A percentile compares a stretch with the other conserved stretches of the same genome.
Evolutionary conservation across 2,113 vertebrate genomes (phyloP).

Genomic region (Rhineura floridana): DNA sequence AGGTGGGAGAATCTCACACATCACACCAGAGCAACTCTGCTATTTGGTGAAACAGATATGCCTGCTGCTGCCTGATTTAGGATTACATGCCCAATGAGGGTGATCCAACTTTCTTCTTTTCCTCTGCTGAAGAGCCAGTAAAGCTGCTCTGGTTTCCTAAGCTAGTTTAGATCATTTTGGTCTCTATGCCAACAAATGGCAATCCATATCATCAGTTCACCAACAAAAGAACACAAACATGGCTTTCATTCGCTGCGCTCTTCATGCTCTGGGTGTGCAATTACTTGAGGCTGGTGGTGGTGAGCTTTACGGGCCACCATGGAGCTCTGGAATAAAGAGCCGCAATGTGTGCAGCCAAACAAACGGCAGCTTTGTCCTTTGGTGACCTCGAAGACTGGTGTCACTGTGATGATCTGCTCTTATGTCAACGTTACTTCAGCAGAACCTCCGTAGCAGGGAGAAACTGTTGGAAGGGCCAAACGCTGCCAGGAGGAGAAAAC

Average conservation of each 20-base stretch:
- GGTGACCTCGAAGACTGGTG: constrained; percentile 26
- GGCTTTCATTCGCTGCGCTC: constrained; percentile 2
- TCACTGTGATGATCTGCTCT: constrained; percentile 34
- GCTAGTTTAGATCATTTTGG: constrained; percentile 33
- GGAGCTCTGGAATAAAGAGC: constrained; percentile 19
- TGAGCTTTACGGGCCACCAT: constrained; percentile 5
- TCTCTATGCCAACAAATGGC: constrained; percentile 21
- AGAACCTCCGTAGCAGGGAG: constrained; percentile 4
- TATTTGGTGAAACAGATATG: too few species aligned
- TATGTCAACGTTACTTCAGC: constrained; percentile 36
- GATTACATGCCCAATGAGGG: neutral
- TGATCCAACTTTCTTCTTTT: constrained; percentile 12
- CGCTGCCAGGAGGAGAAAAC: neutral
- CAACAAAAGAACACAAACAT: constrained; percentile 27
- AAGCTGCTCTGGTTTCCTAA: constrained; percentile 1
- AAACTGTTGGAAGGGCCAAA: neutral
- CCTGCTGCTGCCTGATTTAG: neutral
- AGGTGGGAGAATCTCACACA: too few species aligned
- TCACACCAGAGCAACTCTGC: too few species aligned
- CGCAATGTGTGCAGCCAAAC: constrained; percentile 30
- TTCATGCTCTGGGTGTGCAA: constrained; percentile 15
- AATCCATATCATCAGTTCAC: constrained; percentile 30
- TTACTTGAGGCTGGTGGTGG: neutral
- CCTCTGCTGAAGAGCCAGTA: neutral
- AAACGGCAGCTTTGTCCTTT: constrained; percentile 35